Conservation (phyloP, 2,113 vertebrate species). For the Xyrauchen texanus region DNA sequence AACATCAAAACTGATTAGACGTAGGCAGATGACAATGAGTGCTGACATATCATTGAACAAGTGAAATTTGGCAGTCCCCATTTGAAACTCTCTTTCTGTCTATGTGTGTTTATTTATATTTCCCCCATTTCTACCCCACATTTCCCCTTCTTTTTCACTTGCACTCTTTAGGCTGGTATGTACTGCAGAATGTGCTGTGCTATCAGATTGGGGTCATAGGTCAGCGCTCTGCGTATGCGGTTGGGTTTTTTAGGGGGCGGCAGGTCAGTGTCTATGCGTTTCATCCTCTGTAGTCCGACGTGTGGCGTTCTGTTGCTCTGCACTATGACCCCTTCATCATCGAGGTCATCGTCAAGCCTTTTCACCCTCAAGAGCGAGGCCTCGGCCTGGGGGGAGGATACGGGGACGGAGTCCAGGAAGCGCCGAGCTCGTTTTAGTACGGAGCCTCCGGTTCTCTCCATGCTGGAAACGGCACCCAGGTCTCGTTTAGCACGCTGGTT, state of each 20-base stretch:
- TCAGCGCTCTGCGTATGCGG: conserved; percentile 63
- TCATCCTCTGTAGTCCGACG: conserved; percentile 70
- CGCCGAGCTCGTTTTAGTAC: conserved; percentile 67
- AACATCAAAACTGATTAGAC: conserved; percentile 36
- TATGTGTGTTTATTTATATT: background rate
- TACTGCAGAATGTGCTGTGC: conserved; percentile 71
- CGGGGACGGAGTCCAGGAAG: conserved; percentile 65
- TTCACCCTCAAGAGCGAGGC: conserved; percentile 75
- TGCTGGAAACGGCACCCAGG: conserved; percentile 45
- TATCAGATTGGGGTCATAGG: conserved; percentile 69
- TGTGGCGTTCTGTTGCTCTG: conserved; percentile 46
- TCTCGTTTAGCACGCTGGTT: conserved; percentile 61
- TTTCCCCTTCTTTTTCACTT: background rate
- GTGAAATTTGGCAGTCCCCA: background rate
- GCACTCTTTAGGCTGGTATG: conserved; percentile 64
- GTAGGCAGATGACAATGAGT: conserved; percentile 26
- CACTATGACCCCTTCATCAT: conserved; percentile 37
- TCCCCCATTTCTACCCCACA: background rate
- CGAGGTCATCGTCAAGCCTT: conserved; percentile 67
- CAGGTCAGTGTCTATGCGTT: conserved; percentile 66
- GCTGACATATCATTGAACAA: conserved; percentile 29
- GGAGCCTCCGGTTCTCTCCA: conserved; percentile 19
- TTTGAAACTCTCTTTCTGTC: background rate
- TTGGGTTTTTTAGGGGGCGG: conserved; percentile 57
- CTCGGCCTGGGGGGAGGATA: conserved; percentile 53